Conservation (phyloP, 2,888 invertebrate species). For the Trichopria drosophilae region DNA sequence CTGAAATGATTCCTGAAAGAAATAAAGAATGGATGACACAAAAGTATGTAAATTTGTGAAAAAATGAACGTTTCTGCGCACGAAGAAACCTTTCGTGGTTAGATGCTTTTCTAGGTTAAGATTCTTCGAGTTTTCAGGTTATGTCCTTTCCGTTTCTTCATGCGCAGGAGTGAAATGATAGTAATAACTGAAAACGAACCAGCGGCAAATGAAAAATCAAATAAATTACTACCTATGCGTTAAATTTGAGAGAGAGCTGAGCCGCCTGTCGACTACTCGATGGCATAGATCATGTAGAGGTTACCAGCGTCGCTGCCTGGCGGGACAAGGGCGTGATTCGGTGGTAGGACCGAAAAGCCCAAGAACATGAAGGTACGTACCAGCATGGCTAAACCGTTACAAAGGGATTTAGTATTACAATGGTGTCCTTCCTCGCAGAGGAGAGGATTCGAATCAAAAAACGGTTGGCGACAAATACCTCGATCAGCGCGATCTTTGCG, state of each 20-base stretch:
- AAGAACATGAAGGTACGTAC: slow-evolving; percentile 96
- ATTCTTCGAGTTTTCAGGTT: too few species aligned
- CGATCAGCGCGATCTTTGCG: slow-evolving; percentile 82
- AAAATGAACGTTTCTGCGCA: too few species aligned
- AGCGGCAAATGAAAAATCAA: not conserved
- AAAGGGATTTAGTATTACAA: slow-evolving; percentile 6
- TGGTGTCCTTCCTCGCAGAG: not conserved
- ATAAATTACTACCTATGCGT: slow-evolving; percentile 45
- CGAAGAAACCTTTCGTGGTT: too few species aligned
- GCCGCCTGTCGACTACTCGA: slow-evolving; percentile 55
- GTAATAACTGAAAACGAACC: too few species aligned
- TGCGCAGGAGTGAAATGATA: too few species aligned
- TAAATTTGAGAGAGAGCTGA: slow-evolving; percentile 49
- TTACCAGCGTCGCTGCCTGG: slow-evolving; percentile 67
- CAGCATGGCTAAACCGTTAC: slow-evolving; percentile 67
- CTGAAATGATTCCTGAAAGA: too few species aligned
- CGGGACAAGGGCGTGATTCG: slow-evolving; percentile 77
- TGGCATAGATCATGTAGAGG: slow-evolving; percentile 66
- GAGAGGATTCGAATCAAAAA: too few species aligned
- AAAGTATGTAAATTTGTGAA: too few species aligned
- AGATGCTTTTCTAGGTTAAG: too few species aligned
- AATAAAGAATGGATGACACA: too few species aligned
- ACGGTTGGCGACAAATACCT: slow-evolving; percentile 61
- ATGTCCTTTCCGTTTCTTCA: too few species aligned
- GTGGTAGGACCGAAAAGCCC: slow-evolving; percentile 87